Percentiles rank a stretch among this genome's conserved stretches.
phyloP scores from a whole-genome alignment of 2,888 invertebrate genomes.

The Parapristionchus giblindavisi region DNA sequence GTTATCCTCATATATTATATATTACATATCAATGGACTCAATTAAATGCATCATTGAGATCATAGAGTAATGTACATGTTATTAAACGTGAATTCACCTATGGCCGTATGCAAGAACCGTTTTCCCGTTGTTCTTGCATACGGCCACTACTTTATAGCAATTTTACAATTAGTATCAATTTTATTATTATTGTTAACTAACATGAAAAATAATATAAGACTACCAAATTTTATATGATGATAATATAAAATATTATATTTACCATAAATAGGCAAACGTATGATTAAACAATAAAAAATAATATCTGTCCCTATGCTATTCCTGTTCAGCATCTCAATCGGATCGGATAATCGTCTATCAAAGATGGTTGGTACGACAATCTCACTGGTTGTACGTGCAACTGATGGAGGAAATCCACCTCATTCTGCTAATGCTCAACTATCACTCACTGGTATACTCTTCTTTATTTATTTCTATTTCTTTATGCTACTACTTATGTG shows the following conservation, averaged over 20 bases:
- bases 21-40: too few species aligned
- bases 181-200: not conserved
- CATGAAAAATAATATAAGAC: too few species aligned
- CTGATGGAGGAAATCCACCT: slow-evolving; percentile 81
- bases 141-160: too few species aligned
- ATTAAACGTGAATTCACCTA: too few species aligned
- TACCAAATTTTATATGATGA: too few species aligned
- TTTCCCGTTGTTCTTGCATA: not conserved
- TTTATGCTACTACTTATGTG: too few species aligned
- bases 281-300: not conserved
- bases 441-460: slow-evolving; percentile 81
- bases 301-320: not conserved
- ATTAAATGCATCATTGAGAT: too few species aligned
- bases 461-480: too few species aligned
- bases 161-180: too few species aligned
- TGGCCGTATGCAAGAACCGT: not conserved
- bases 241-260: too few species aligned
- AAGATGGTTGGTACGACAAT: slow-evolving; percentile 72
- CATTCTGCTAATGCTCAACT: slow-evolving; percentile 84
- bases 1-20: not conserved
- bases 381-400: slow-evolving; percentile 88
- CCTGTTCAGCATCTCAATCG: not conserved
- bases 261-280: not conserved
- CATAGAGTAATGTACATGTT: too few species aligned
- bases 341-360: slow-evolving; percentile 22